phyloP scores from a whole-genome alignment of 2,797 vertebrate genomes.

The Caiman crocodilus region DNA sequence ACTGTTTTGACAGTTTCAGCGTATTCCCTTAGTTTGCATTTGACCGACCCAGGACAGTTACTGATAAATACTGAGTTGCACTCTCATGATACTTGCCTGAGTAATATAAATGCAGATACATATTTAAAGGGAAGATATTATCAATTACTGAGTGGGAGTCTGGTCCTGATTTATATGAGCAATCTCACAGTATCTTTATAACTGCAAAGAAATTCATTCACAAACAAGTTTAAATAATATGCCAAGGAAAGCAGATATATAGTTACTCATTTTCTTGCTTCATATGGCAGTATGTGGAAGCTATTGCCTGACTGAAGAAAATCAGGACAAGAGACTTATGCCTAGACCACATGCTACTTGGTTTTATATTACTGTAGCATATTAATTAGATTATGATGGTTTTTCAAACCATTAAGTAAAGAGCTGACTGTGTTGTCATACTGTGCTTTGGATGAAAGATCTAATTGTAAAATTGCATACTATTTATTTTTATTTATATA shows the following conservation, averaged over 20 bases:
- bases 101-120: not conserved
- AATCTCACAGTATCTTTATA: not conserved
- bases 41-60: not conserved
- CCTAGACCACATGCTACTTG: not conserved
- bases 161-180: not conserved
- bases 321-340: conserved; percentile 13
- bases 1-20: conserved; percentile 20
- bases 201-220: not conserved
- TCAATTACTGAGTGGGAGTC: not conserved
- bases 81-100: not conserved
- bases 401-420: conserved; percentile 60
- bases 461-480: conserved; percentile 61
- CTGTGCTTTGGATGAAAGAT: conserved; percentile 16
- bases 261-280: conserved; percentile 16
- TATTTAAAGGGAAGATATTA: not conserved
- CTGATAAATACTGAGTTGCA: not conserved
- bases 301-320: not conserved
- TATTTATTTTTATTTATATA: conserved; percentile 56
- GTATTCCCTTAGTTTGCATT: not conserved
- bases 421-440: conserved; percentile 27
- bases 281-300: conserved; percentile 33
- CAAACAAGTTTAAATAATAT: conserved; percentile 35
- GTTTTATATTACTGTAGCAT: conserved; percentile 11
- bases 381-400: conserved; percentile 29
- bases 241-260: conserved; percentile 4